Percentiles rank a stretch among this genome's conserved stretches.
Evolutionary conservation across 2,888 invertebrate species (phyloP).

Genomic region (Erannis defoliaria): DNA sequence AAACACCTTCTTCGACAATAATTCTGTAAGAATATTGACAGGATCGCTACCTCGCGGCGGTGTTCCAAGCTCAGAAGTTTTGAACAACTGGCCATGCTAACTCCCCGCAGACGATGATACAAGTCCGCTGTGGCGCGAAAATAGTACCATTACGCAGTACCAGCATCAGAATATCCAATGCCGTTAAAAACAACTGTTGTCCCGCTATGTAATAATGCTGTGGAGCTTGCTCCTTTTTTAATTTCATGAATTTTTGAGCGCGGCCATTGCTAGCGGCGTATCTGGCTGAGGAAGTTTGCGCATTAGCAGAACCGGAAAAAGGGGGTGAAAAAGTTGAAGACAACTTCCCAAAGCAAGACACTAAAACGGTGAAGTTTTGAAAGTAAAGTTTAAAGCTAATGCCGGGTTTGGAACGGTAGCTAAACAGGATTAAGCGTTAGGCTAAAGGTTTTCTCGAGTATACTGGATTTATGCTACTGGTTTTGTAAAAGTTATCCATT

Average conservation of each 20-base stretch:
- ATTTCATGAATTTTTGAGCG: constrained; percentile 63
- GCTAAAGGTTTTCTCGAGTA: constrained; percentile 9
- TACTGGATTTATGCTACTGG: neutral
- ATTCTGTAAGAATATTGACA: too few relatives aligned
- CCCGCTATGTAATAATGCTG: constrained; percentile 40
- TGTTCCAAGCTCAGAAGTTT: neutral
- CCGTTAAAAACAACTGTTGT: constrained; percentile 45
- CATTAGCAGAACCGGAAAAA: constrained; percentile 74
- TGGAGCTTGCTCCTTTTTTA: constrained; percentile 51
- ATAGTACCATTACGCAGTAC: constrained; percentile 21
- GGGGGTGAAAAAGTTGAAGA: constrained; percentile 72
- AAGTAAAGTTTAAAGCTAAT: constrained; percentile 52
- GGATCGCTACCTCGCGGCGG: too few relatives aligned
- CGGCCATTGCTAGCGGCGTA: constrained; percentile 56
- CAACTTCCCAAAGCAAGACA: constrained; percentile 57
- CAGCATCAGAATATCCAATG: constrained; percentile 22
- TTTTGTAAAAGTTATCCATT: neutral
- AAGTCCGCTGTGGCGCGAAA: constrained; percentile 10
- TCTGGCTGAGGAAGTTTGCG: constrained; percentile 65
- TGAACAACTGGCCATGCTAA: neutral
- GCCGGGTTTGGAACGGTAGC: constrained; percentile 21
- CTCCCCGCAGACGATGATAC: too few relatives aligned
- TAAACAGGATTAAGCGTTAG: constrained; percentile 20
- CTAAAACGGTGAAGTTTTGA: constrained; percentile 56
- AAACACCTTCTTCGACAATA: too few relatives aligned